Evolutionary conservation across 2,888 invertebrate genomes (phyloP).

Genomic region (Frankliniella intonsa): DNA sequence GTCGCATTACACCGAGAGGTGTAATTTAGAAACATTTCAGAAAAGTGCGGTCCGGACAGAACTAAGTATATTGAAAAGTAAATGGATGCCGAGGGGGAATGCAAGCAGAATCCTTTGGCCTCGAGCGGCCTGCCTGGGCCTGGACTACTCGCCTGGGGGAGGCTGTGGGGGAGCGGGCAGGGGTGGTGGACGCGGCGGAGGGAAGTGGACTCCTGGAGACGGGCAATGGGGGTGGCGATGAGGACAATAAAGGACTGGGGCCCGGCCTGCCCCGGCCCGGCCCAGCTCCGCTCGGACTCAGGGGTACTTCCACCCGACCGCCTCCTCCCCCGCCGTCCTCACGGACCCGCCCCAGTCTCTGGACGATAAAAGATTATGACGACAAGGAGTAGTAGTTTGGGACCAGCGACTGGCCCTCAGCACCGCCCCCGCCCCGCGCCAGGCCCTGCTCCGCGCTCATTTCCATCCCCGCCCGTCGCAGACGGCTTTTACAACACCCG

Average conservation of each 20-base stretch:
- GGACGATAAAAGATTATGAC: background rate
- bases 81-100: background rate
- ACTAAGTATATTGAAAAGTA: slow-evolving; percentile 21
- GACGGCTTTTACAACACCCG: no score
- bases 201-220: slow-evolving; percentile 2
- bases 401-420: background rate
- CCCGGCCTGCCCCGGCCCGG: background rate
- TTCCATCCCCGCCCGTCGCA: no score
- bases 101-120: background rate
- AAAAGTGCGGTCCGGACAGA: slow-evolving; percentile 20
- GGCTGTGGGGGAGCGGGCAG: slow-evolving; percentile 26
- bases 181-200: slow-evolving; percentile 37
- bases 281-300: background rate
- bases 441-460: no score
- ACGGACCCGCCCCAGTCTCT: no score
- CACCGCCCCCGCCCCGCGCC: no score
- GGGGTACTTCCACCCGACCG: background rate
- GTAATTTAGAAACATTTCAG: slow-evolving; percentile 23
- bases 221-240: slow-evolving; percentile 12
- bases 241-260: background rate
- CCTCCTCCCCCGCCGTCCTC: background rate
- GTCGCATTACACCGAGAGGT: slow-evolving; percentile 14
- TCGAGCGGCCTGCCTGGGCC: background rate
- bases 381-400: background rate
- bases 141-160: background rate